Base-by-base conservation (phyloP, 92 coral and sea anemone genomes). In the Epizoanthus scotinus region DNA sequence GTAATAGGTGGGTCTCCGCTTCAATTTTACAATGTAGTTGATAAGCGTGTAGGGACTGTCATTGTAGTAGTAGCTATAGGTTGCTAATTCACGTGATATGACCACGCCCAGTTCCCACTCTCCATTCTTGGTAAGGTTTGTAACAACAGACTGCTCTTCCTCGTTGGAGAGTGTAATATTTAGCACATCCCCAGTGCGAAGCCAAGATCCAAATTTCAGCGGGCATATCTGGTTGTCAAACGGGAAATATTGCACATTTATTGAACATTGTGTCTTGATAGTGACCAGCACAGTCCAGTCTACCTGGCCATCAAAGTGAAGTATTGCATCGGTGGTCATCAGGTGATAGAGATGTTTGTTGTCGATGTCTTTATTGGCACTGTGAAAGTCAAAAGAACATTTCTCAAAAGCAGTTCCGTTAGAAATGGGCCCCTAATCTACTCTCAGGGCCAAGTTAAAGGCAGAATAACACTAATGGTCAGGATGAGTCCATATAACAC, bases 1-100 rank as follows among this genome's bases (percentile, higher is more conserved):
- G 70, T 79, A 85, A 70, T 85, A 85, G 22, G 82, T 49, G 0
- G 85, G 8, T 8, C 81, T 67, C 22, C 89, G 64, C 25, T 57
- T 52, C 1, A 85, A 28, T 2, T 63, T 57, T 15, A 85, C 69
- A 13, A 42, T 26, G 18, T 61, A 61, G 2, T 71, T 85, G 3
- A 71, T 58, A 14, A 28, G 66, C 19, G 66, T 56, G 63, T 60
- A 85, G 2, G 61, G 77, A 0, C n/a, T n/a, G n/a, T 22, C 42
- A 4, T 12, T 27, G 50, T 63, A 20, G 25, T 38, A n/a, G 27
- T 66, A 25, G 69, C n/a, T n/a, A n/a, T 59, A 85, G 47, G 9
- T 4, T 24, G 24, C 36, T 6, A 22, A 0, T 2, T 26, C 77
- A 38, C 61, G 31, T 3, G 59, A 28, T 29, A 53, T 26, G 14